Percentiles rank a stretch among this genome's conserved stretches.
These are phyloP conservation scores for Eupeodes corollae DNA, from an alignment of 1,140 invertebrate species.

Conservation along the genomic window DNA sequence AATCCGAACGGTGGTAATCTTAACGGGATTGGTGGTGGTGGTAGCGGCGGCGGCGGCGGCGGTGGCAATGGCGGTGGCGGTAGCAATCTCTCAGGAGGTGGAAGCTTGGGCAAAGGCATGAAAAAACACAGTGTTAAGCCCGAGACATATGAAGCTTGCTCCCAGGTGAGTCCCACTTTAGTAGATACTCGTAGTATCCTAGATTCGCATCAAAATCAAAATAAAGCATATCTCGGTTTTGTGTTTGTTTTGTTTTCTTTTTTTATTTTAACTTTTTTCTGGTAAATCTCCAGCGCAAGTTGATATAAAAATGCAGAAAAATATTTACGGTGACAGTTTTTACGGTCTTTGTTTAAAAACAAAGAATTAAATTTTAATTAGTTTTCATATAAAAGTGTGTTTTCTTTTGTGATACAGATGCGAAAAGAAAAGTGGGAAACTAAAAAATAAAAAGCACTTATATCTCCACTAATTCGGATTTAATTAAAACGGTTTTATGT, in stretches of 20 bases:
- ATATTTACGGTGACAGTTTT: too few relatives aligned
- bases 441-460: too few relatives aligned
- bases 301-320: too few relatives aligned
- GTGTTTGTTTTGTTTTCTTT: too few relatives aligned
- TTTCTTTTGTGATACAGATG: not conserved
- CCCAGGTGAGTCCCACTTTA: slow-evolving; percentile 19
- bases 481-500: too few relatives aligned
- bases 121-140: slow-evolving; percentile 33
- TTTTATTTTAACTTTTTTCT: too few relatives aligned
- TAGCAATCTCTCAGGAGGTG: slow-evolving; percentile 2
- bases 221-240: too few relatives aligned
- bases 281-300: too few relatives aligned
- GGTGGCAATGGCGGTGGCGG: slow-evolving; percentile 7
- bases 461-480: too few relatives aligned
- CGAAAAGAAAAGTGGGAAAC: too few relatives aligned
- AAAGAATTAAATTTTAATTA: not conserved
- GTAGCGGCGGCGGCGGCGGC: not conserved
- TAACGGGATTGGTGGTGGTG: slow-evolving; percentile 5
- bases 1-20: slow-evolving; percentile 8
- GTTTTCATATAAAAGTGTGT: not conserved
- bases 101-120: slow-evolving; percentile 8
- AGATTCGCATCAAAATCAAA: too few relatives aligned
- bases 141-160: slow-evolving; percentile 35
- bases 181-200: too few relatives aligned
- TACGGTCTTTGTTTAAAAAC: not conserved